Conservation (phyloP, 2,888 invertebrate species). For the Scaptomyza caliginosa region DNA sequence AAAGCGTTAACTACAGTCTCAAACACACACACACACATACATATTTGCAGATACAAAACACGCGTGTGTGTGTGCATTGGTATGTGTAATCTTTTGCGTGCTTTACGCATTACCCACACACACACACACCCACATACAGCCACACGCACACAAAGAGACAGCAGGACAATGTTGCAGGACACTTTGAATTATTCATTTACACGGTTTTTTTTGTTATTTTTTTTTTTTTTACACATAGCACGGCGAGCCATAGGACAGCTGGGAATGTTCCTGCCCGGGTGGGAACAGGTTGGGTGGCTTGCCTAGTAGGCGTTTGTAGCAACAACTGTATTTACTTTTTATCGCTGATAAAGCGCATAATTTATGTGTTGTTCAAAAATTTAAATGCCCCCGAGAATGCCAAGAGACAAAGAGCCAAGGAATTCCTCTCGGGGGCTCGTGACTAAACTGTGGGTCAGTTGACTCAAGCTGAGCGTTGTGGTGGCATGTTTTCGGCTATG, state of each 20-base stretch:
- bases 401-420: constrained; percentile 56
- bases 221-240: constrained; percentile 20
- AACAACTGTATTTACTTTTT: constrained; percentile 80
- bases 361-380: constrained; percentile 79
- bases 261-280: constrained; percentile 6
- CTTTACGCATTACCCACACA: constrained; percentile 75
- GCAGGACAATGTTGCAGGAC: constrained; percentile 78
- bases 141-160: constrained; percentile 27
- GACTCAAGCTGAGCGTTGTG: neutral
- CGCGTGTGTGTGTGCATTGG: constrained; percentile 48
- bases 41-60: constrained; percentile 9
- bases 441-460: constrained; percentile 42
- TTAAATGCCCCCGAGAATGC: constrained; percentile 78
- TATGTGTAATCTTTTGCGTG: constrained; percentile 79
- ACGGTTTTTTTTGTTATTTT: constrained; percentile 46
- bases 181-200: constrained; percentile 80
- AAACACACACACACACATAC: constrained; percentile 31
- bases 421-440: constrained; percentile 44
- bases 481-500: no score
- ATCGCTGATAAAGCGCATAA: constrained; percentile 81
- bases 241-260: constrained; percentile 61
- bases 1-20: constrained; percentile 75
- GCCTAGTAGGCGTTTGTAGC: constrained; percentile 79
- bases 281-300: constrained; percentile 5
- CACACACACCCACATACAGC: constrained; percentile 15